Evolutionary conservation across 2,113 vertebrate genomes (phyloP).

Genomic region (Polypterus bichir): DNA sequence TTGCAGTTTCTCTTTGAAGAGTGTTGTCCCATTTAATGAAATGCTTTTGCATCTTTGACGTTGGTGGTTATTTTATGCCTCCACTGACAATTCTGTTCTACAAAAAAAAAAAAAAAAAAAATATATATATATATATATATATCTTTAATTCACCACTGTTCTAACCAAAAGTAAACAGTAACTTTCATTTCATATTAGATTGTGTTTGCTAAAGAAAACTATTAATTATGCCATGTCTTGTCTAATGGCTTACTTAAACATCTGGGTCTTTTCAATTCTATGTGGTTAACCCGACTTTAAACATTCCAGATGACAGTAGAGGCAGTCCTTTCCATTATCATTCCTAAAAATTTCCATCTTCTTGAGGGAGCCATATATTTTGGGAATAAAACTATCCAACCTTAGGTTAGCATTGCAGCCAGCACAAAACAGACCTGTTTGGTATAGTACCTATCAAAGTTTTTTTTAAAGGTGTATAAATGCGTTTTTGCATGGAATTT

Average conservation of each 20-base stretch:
- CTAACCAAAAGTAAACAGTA: neutral
- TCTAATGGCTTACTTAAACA: conserved; percentile 2
- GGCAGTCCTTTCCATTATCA: conserved; percentile 1
- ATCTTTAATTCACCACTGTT: neutral
- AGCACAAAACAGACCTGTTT: no score
- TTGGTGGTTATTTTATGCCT: no score
- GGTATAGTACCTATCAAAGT: no score
- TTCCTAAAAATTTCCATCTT: neutral
- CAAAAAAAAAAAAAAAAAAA: no score
- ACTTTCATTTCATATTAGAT: neutral
- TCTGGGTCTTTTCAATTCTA: neutral
- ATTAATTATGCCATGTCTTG: conserved; percentile 7
- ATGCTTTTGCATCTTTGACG: no score
- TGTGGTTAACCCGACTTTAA: neutral
- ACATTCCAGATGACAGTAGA: neutral
- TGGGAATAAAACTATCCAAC: no score
- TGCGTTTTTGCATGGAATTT: no score
- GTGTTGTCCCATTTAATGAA: no score
- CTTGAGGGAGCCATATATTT: neutral
- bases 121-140: no score
- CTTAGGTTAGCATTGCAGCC: neutral
- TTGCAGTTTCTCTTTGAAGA: no score
- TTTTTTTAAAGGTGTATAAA: no score
- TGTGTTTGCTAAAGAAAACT: conserved; percentile 3
- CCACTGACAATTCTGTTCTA: no score